phyloP scores from a whole-genome alignment of 2,888 invertebrate genomes.

The Tipula vernalis region DNA sequence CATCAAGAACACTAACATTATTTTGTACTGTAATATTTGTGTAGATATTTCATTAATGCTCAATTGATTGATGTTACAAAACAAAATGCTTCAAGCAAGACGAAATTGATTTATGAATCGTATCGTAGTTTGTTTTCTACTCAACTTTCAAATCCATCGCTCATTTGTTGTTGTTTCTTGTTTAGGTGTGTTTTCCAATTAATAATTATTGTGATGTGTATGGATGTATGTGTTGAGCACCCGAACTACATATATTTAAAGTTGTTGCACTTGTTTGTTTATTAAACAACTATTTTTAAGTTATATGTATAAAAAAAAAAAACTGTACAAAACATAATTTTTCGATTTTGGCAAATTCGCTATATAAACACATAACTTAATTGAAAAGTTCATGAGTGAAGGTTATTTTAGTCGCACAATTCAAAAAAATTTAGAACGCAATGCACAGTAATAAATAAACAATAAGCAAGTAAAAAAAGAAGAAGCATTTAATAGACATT shows the following conservation, averaged over 20 bases:
- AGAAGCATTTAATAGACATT: not conserved
- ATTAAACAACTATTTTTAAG: not conserved
- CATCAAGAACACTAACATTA: not conserved
- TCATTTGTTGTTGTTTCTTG: not conserved
- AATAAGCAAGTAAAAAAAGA: not conserved
- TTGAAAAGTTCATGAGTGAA: not conserved
- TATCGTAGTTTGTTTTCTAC: not conserved
- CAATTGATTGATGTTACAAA: not conserved
- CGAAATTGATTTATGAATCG: not conserved
- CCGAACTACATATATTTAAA: not conserved
- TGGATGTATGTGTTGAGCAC: not conserved
- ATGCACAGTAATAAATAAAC: not conserved
- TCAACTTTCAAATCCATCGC: not conserved
- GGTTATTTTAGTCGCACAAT: not conserved
- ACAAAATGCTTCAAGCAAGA: not conserved
- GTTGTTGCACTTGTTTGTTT: not conserved
- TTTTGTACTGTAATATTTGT: not conserved
- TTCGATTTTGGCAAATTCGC: not conserved
- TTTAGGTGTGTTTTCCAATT: not conserved
- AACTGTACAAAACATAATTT: not conserved
- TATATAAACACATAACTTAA: not conserved
- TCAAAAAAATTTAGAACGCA: not conserved
- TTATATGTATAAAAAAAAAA: not conserved
- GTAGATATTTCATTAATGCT: not conserved
- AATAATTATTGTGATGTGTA: not conserved